Evolutionary conservation across 2,797 vertebrate species (phyloP).

Genomic region (Oreochromis grahami): DNA sequence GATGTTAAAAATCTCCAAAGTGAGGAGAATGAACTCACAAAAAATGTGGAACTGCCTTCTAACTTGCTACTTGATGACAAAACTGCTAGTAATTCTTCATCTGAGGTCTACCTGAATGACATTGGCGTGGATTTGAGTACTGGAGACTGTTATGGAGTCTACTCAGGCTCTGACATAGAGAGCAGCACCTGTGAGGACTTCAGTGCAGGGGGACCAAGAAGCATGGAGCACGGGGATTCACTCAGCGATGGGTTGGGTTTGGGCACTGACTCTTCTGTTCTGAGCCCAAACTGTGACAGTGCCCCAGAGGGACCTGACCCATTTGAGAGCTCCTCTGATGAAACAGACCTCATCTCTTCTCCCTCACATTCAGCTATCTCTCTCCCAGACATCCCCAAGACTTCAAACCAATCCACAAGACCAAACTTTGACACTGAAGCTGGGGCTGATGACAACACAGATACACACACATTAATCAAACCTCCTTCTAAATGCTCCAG

Average conservation of each 20-base stretch:
- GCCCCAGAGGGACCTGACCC: constrained; percentile 81
- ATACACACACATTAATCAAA: constrained; percentile 19
- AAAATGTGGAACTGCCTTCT: constrained; percentile 21
- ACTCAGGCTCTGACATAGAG: constrained; percentile 72
- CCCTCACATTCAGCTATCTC: constrained; percentile 35
- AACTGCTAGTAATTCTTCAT: constrained; percentile 55
- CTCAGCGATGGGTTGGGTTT: constrained; percentile 57
- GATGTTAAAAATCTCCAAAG: constrained; percentile 20
- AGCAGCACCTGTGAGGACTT: constrained; percentile 76
- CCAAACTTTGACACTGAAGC: background rate
- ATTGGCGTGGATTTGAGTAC: constrained; percentile 52
- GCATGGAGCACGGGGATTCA: constrained; percentile 44
- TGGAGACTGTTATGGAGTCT: constrained; percentile 56
- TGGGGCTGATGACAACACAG: background rate
- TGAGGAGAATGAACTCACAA: constrained; percentile 26
- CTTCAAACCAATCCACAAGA: constrained; percentile 3
- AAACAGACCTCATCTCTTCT: constrained; percentile 73
- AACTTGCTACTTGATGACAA: constrained; percentile 45
- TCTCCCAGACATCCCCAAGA: background rate
- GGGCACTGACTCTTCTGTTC: constrained; percentile 74
- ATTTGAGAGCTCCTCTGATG: constrained; percentile 85
- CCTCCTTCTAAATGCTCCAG: constrained; percentile 41
- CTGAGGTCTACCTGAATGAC: constrained; percentile 62
- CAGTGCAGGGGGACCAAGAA: constrained; percentile 54
- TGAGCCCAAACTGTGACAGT: constrained; percentile 79